Evolutionary conservation across 2,888 invertebrate genomes (phyloP), one percentile per base, ranked within the genome.

Genomic region (Hylaea fasciaria): DNA sequence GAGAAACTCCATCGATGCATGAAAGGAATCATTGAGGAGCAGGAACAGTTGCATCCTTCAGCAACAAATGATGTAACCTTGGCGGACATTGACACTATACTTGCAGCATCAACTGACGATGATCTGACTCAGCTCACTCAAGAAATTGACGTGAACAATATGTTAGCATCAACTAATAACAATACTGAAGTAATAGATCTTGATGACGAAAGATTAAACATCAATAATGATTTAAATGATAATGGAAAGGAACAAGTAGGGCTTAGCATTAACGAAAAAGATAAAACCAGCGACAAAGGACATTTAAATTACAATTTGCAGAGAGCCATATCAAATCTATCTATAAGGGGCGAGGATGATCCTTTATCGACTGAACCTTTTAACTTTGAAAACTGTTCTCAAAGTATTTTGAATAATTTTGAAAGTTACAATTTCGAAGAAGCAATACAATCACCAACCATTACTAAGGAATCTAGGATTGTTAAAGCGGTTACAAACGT

Each of bases 1-100:
- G 87, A 89, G 63, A 89, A 87, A 70, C 66, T 89, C 10, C 74
- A 68, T 12, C 69, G 78, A 3, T 78, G 73, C 48, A 77, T 85
- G 78, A 81, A 74, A 55, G 69, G 71, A 3, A 77, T 85, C 28
- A 80, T 84, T 17, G 22, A 56, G 2, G 79, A 83, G 61, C 69
- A 78, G 57, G 57, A 68, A 62, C 66, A 72, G 48, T 22, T 52
- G 9, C n/a, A 49, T 9, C 48, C 44, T 7, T 40, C 29, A 10
- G 39, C 16, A 17, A 40, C 47, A 12, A 37, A 41, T 5, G 22
- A 47, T 22, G 49, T 9, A 8, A 22, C 29, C 3, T 29, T 28
- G 12, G 53, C 29, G 2, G 53, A 46, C 7, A 39, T 12, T 14
- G n/a, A 54, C 10, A 16, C 43, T 12, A 32, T 51, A 51, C 14